phyloP scores from a whole-genome alignment of 2,797 vertebrate genomes.

The Melanogrammus aeglefinus region DNA sequence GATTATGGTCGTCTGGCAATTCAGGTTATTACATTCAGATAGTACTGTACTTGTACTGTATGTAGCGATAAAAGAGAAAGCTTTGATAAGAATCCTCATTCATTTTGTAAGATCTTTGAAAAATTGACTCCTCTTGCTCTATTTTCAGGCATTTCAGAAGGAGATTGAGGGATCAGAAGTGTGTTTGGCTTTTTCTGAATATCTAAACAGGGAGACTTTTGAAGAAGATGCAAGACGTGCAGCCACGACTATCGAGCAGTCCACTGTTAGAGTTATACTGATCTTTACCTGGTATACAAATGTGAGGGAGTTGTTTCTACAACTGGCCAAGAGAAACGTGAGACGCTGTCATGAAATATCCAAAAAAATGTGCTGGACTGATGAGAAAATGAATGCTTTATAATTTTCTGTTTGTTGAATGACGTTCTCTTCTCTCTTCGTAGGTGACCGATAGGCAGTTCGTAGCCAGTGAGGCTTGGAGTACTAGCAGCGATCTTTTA shows the following conservation, averaged over 20 bases:
- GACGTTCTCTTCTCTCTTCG: background rate
- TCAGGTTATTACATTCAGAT: slow-evolving; percentile 35
- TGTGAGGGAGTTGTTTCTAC: slow-evolving; percentile 51
- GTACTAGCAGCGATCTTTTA: slow-evolving; percentile 49
- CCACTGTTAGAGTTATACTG: slow-evolving; percentile 59
- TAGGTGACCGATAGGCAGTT: slow-evolving; percentile 41
- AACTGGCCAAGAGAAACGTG: slow-evolving; percentile 62
- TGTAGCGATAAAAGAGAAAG: background rate
- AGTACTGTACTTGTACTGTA: background rate
- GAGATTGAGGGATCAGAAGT: slow-evolving; percentile 52
- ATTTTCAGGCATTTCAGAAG: slow-evolving; percentile 56
- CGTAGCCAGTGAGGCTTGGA: slow-evolving; percentile 62
- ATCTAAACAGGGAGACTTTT: slow-evolving; percentile 47
- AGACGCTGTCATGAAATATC: slow-evolving; percentile 23
- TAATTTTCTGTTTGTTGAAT: background rate
- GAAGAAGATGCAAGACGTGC: slow-evolving; percentile 46
- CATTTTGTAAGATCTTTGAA: too few relatives aligned
- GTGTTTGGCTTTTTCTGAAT: slow-evolving; percentile 66
- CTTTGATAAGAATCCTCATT: background rate
- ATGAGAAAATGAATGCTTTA: background rate
- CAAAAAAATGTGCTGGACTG: background rate
- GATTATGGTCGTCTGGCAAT: slow-evolving; percentile 66
- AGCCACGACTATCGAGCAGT: slow-evolving; percentile 53
- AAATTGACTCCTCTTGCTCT: background rate
- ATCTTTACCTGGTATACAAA: slow-evolving; percentile 65